Evolutionary conservation across 2,888 invertebrate species (phyloP).

Genomic region (Oscheius onirici): DNA sequence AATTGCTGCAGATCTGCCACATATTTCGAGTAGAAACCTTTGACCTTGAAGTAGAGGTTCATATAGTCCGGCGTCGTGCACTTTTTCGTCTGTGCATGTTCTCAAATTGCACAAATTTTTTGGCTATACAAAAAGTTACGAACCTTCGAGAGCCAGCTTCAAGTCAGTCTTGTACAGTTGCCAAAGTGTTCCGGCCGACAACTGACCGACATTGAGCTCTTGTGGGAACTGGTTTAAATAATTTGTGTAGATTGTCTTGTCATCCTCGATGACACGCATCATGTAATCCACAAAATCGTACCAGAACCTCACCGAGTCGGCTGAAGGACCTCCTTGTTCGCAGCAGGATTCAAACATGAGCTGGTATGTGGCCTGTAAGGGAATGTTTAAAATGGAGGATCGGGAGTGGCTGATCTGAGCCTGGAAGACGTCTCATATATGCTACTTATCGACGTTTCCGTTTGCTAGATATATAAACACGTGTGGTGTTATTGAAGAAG

Average conservation of each 20-base stretch:
- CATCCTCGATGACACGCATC: conserved; percentile 98
- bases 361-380: conserved; percentile 90
- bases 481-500: too few species aligned
- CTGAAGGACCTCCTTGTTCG: conserved; percentile 76
- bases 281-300: conserved; percentile 74
- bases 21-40: conserved; percentile 97
- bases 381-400: too few species aligned
- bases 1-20: conserved; percentile 96
- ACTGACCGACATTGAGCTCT: conserved; percentile 95
- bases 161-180: conserved; percentile 87
- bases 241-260: conserved; percentile 95
- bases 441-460: too few species aligned
- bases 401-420: too few species aligned
- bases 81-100: conserved; percentile 92
- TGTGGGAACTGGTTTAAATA: conserved; percentile 86
- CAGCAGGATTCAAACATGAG: conserved; percentile 99
- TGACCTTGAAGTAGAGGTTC: conserved; percentile 96
- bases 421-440: too few species aligned
- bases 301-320: conserved; percentile 67
- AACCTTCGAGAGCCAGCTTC: conserved; percentile 90
- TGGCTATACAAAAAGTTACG: not conserved
- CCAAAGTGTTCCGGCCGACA: conserved; percentile 98
- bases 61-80: conserved; percentile 99
- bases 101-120: conserved; percentile 73
- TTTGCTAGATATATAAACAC: too few species aligned